Base-by-base conservation (phyloP, 2,113 vertebrate genomes). In the Ailuropoda melanoleuca region DNA sequence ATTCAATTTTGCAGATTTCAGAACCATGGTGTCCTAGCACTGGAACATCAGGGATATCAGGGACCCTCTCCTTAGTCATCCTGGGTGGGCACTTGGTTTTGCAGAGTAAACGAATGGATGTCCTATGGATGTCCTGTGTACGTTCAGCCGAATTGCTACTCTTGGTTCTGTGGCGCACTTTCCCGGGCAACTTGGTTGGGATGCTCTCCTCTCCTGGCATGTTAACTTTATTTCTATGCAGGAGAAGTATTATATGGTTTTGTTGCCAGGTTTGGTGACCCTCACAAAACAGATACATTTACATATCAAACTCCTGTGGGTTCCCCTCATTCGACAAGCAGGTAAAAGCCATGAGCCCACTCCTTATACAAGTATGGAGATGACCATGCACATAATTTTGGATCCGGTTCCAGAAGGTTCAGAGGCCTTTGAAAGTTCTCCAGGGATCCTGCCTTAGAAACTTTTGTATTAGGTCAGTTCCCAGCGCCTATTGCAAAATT, bases 111-210 rank as follows among this genome's bases (percentile, higher is more conserved):
- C 17, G 48, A 75, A 58, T 58, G 86, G 26, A 15, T 21, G 13
- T 1, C 6, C 0, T 56, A 50, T 58, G 86, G 34, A 15, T 21
- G 13, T 1, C 6, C 0, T 56, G 8, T 50, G 15, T 48, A 34
- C 9, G 18, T 18, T 31, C 23, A 53, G 11, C 50, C 0, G 0
- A 12, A 0, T 37, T n/a, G 14, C 66, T 53, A 1, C 19, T n/a
- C n/a, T 31, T 21, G 6, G 8, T 62, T 58, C 39, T 77, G 43
- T 31, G 39, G 10, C 12, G 0, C 7, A 18, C 15, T 29, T 46
- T 77, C 23, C 9, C 12, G 34, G 48, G 13, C 3, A 0, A 43
- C 37, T 46, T 34, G 39, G 8, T 43, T 26, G 58, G 58, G 9
- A 26, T 53, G 26, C 34, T 53, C 34, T 68, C 29, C 8, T 62